A percentile compares a stretch with the other conserved stretches of the same genome.
Evolutionary conservation across 2,888 invertebrate genomes (phyloP).

Genomic region (Asteroscopus sphinx): DNA sequence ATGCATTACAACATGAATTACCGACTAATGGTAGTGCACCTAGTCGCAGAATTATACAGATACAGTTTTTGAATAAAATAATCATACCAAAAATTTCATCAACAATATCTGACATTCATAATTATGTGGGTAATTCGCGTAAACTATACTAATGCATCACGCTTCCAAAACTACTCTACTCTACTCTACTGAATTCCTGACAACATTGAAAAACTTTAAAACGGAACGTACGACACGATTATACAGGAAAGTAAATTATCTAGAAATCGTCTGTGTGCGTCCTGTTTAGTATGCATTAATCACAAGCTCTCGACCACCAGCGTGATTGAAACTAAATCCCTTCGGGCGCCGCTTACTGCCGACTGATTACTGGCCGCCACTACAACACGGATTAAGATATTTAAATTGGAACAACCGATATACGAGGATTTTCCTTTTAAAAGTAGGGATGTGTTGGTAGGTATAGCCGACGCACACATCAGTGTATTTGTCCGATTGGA

Average conservation of each 20-base stretch:
- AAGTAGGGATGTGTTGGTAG: conserved; percentile 16
- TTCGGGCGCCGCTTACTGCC: conserved; percentile 74
- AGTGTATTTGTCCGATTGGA: conserved; percentile 41
- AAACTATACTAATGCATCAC: too few species aligned
- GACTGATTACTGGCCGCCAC: conserved; percentile 81
- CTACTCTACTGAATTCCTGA: conserved; percentile 1
- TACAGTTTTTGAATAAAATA: too few species aligned
- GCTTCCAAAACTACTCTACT: background rate
- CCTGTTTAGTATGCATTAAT: conserved; percentile 89
- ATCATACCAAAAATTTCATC: too few species aligned
- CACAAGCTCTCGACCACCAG: conserved; percentile 75
- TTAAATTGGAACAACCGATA: conserved; percentile 73
- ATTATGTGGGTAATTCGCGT: too few species aligned
- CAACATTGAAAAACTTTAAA: conserved; percentile 53
- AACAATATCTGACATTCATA: too few species aligned
- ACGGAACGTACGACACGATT: conserved; percentile 43
- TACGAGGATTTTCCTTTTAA: conserved; percentile 57
- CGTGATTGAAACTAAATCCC: conserved; percentile 89
- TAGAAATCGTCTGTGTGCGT: conserved; percentile 68
- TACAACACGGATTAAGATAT: conserved; percentile 79
- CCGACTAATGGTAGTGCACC: too few species aligned
- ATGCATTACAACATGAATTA: too few species aligned
- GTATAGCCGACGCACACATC: conserved; percentile 31
- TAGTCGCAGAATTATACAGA: too few species aligned
- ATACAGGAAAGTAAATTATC: conserved; percentile 67